A percentile compares a stretch with the other conserved stretches of the same genome.
Evolutionary conservation across 1,140 invertebrate species (phyloP).

Genomic region (Gerris buenoi): DNA sequence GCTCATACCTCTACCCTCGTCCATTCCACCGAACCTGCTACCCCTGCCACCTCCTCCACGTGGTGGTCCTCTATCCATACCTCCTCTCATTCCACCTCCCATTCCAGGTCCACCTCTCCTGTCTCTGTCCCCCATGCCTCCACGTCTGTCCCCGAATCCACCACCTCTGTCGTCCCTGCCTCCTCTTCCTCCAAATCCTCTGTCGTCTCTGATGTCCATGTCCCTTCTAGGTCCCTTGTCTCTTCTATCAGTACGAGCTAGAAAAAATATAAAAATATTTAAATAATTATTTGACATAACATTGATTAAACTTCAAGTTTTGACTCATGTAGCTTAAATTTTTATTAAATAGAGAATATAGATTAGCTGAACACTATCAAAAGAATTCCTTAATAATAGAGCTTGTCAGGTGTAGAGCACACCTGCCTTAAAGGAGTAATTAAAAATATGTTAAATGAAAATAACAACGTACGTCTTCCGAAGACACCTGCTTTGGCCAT

Average conservation of each 20-base stretch:
- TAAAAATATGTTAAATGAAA: too few relatives aligned
- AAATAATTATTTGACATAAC: not conserved
- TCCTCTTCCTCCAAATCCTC: not conserved
- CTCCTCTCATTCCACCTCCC: not conserved
- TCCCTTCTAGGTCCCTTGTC: not conserved
- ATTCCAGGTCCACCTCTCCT: not conserved
- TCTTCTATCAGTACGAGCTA: not conserved
- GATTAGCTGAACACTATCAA: not conserved
- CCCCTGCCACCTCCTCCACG: not conserved
- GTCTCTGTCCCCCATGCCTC: not conserved
- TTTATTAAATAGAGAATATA: not conserved
- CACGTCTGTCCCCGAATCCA: not conserved
- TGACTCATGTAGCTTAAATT: not conserved
- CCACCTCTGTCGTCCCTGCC: not conserved
- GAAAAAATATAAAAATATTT: not conserved
- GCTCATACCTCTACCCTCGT: not conserved
- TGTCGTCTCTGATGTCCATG: not conserved
- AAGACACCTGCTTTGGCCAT: conserved; percentile 14
- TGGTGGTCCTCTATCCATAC: not conserved
- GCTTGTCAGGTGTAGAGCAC: too few relatives aligned
- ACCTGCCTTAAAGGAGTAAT: too few relatives aligned
- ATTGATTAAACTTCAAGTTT: not conserved
- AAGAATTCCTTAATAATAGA: not conserved
- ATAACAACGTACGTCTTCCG: conserved; percentile 17
- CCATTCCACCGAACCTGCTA: not conserved